Evolutionary conservation across 2,113 vertebrate species (phyloP).

Genomic region (Podiceps cristatus): DNA sequence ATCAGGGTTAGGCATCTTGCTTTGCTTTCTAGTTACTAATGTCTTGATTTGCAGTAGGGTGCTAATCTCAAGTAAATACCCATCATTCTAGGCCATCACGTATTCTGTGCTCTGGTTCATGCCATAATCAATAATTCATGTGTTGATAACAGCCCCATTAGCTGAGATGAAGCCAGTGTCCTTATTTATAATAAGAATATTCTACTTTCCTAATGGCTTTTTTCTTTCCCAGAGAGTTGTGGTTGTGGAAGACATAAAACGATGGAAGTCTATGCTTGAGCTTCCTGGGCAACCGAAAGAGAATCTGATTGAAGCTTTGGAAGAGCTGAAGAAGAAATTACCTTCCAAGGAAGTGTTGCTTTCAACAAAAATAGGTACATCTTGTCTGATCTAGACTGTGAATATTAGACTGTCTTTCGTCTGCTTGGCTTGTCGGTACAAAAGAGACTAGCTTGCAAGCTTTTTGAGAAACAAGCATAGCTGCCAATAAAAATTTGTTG

Average conservation of each 20-base stretch:
- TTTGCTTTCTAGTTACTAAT: constrained; percentile 47
- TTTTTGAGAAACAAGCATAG: not conserved
- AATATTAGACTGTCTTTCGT: not conserved
- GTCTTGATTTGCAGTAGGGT: constrained; percentile 41
- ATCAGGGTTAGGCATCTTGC: constrained; percentile 32
- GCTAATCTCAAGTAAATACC: constrained; percentile 57
- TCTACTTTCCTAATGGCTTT: constrained; percentile 64
- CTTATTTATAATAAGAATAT: constrained; percentile 40
- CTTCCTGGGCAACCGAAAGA: constrained; percentile 87
- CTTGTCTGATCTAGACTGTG: not conserved
- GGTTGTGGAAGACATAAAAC: constrained; percentile 93
- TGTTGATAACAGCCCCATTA: constrained; percentile 66
- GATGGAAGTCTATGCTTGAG: constrained; percentile 89
- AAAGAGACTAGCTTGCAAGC: not conserved
- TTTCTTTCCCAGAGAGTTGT: constrained; percentile 90
- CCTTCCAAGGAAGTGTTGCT: constrained; percentile 91
- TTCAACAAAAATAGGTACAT: constrained; percentile 91
- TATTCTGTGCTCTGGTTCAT: constrained; percentile 27
- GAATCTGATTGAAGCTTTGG: constrained; percentile 85
- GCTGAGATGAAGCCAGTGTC: constrained; percentile 53
- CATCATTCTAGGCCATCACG: constrained; percentile 31
- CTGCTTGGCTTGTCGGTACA: not conserved
- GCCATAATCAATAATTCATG: constrained; percentile 73
- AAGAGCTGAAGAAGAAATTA: constrained; percentile 92
- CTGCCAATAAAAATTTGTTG: not conserved